Evolutionary conservation across 2,888 invertebrate genomes (phyloP), one percentile per base, ranked within the genome.

Genomic region (Cinara cedri): DNA sequence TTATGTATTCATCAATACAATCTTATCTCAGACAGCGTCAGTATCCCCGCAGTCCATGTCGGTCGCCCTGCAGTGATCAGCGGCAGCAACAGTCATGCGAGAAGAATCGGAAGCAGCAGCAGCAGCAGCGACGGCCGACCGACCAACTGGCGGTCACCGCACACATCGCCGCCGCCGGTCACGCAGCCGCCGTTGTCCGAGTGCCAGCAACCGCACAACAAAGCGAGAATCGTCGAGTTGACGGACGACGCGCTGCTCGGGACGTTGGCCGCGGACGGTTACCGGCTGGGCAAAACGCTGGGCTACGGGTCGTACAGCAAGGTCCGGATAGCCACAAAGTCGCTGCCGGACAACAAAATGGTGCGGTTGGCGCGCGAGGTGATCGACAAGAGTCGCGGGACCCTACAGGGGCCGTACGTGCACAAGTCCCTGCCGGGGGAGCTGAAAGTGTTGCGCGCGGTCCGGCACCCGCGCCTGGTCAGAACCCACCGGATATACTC

Each of bases 391-490:
- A n/a, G n/a, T n/a, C n/a, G n/a, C n/a, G n/a, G n/a, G n/a, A n/a
- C 89, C 0, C 85, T 85, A n/a, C n/a, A n/a, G 16, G 21, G 57
- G 19, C 46, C 76, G 57, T 91, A 90, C 84, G 88, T 89, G 57
- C 85, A 86, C 63, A 89, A 89, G 84, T 91, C 91, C 85, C 85
- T 91, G 72, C 91, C 91, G 0, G 85, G 91, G 63, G 91, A 91
- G 85, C 84, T 91, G 70, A n/a, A n/a, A n/a, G 88, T 88, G 19
- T 85, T 89, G 74, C 84, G 85, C 14, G 83, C 84, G 42, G 84
- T 87, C 63, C 83, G 85, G 24, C 91, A 91, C 84, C 87, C 88
- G 1, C 88, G 90, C 84, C 88, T 91, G 80, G 87, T 90, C 26
- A 85, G 86, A 34, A 87, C 91, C 72, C 87, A 87, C 82, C 88